Evolutionary conservation across 2,113 vertebrate species (phyloP).

Genomic region (Calyptommatus sinebrachiatus): DNA sequence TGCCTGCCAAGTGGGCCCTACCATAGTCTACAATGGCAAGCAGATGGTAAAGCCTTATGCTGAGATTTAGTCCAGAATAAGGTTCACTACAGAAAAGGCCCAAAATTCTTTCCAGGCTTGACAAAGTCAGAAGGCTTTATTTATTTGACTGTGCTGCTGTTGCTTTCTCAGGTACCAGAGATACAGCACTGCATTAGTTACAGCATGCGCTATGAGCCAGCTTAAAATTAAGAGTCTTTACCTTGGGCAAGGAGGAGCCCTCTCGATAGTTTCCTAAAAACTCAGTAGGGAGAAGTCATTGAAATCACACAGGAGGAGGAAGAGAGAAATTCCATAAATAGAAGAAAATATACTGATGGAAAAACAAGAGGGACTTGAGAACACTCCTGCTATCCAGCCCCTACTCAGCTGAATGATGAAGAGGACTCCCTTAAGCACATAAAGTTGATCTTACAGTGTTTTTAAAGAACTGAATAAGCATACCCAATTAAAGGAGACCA

Average conservation of each 20-base stretch:
- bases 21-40: too few species aligned
- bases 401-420: too few species aligned
- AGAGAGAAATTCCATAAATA: neutral
- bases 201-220: neutral
- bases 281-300: too few species aligned
- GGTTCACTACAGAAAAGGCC: too few species aligned
- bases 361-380: neutral
- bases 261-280: neutral
- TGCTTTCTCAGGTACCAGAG: neutral
- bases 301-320: neutral
- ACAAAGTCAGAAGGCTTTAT: neutral
- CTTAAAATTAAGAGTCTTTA: neutral
- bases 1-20: too few species aligned
- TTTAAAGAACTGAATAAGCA: too few species aligned
- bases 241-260: neutral
- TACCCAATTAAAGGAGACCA: too few species aligned
- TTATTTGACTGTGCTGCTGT: neutral
- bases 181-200: neutral
- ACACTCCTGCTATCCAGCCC: too few species aligned
- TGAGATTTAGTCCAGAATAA: too few species aligned
- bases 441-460: too few species aligned
- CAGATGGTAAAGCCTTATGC: too few species aligned
- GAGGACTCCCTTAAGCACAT: too few species aligned
- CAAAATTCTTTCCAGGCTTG: neutral
- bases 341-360: neutral